Evolutionary conservation across 2,797 vertebrate species (phyloP).

Genomic region (Agapornis canus): DNA sequence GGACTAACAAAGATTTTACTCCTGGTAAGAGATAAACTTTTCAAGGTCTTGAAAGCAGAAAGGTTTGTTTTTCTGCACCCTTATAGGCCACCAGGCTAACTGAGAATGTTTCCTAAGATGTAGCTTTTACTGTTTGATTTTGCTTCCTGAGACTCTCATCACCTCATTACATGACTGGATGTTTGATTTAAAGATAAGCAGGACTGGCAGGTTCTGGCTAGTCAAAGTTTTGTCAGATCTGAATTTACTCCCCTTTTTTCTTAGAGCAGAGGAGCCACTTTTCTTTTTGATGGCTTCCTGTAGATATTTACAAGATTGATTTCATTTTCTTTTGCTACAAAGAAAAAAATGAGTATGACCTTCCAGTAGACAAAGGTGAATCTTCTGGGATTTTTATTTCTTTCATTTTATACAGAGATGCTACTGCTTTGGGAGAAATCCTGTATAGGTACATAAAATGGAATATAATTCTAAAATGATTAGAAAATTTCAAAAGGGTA

Average conservation of each 20-base stretch:
- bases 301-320: constrained; percentile 50
- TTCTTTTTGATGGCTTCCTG: constrained; percentile 43
- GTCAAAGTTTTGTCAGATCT: constrained; percentile 41
- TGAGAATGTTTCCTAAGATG: not conserved
- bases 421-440: not conserved
- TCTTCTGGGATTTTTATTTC: not conserved
- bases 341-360: constrained; percentile 36
- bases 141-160: constrained; percentile 11
- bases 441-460: not conserved
- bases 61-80: constrained; percentile 10
- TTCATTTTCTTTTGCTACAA: constrained; percentile 40
- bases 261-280: constrained; percentile 43
- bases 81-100: not conserved
- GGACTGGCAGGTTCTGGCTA: constrained; percentile 14
- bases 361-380: constrained; percentile 31
- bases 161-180: not conserved
- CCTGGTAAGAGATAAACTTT: not conserved
- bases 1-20: not conserved
- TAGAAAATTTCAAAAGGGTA: not conserved
- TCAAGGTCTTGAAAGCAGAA: constrained; percentile 13
- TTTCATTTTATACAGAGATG: constrained; percentile 2
- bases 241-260: constrained; percentile 27
- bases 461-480: not conserved
- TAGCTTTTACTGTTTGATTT: constrained; percentile 37
- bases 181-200: constrained; percentile 53